phyloP scores from a whole-genome alignment of 2,797 vertebrate genomes.

The Muraenolepis orangiensis region DNA sequence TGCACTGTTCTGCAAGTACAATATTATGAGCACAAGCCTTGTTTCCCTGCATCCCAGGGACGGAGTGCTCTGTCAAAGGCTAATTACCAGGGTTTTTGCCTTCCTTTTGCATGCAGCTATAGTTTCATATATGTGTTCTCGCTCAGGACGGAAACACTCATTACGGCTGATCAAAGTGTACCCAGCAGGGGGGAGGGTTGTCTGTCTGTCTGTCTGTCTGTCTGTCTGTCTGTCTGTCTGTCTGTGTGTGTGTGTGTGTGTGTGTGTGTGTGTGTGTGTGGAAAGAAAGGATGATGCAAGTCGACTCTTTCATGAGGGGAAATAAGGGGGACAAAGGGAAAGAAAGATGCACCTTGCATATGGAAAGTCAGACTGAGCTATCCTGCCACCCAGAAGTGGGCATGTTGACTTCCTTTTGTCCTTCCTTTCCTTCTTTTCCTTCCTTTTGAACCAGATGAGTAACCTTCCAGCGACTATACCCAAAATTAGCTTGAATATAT shows the following conservation, averaged over 20 bases:
- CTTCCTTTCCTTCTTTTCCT: background rate
- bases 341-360: slow-evolving; percentile 26
- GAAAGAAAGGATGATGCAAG: slow-evolving; percentile 50
- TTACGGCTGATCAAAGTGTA: slow-evolving; percentile 56
- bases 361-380: too few species aligned
- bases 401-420: too few species aligned
- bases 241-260: slow-evolving; percentile 15
- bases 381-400: too few species aligned
- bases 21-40: background rate
- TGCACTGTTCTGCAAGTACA: too few species aligned
- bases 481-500: too few species aligned
- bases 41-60: background rate
- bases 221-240: too few species aligned
- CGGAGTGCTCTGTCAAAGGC: background rate
- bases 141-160: slow-evolving; percentile 35
- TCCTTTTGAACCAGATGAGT: too few species aligned
- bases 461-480: too few species aligned
- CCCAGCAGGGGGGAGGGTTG: slow-evolving; percentile 29
- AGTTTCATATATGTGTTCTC: slow-evolving; percentile 29
- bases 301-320: slow-evolving; percentile 25
- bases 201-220: too few species aligned
- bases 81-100: background rate
- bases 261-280: slow-evolving; percentile 14
- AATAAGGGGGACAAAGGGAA: slow-evolving; percentile 32
- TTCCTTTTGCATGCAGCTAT: slow-evolving; percentile 14